These are phyloP conservation scores for Philonicus albiceps DNA, from an alignment of 2,888 invertebrate genomes.

Conservation along the genomic window DNA sequence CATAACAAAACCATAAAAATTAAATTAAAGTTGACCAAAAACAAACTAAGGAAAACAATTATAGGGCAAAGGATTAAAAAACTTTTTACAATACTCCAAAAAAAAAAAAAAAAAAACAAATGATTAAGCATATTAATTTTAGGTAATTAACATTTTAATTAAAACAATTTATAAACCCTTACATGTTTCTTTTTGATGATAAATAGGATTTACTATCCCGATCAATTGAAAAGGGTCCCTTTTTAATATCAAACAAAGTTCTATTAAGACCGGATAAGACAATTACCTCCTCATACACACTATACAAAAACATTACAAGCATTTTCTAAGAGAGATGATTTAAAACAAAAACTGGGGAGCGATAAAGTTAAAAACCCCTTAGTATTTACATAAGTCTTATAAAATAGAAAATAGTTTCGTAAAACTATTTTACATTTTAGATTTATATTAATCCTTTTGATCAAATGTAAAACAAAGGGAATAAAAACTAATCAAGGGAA, in stretches of 20 bases:
- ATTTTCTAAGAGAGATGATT: no score
- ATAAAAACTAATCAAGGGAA: constrained; percentile 24
- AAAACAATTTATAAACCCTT: neutral
- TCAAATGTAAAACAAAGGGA: neutral
- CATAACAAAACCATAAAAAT: no score
- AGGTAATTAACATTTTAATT: neutral
- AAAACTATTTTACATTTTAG: constrained; percentile 22
- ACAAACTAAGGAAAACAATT: no score
- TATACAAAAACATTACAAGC: neutral
- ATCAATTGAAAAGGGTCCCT: neutral
- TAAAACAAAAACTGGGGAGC: neutral
- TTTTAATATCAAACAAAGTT: neutral
- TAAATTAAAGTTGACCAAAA: no score
- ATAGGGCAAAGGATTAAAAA: no score
- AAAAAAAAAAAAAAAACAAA: no score
- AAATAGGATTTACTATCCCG: no score
- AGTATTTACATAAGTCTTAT: no score
- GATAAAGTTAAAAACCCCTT: neutral
- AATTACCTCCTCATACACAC: neutral
- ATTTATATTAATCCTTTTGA: neutral
- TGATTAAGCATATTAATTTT: neutral
- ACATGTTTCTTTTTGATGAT: neutral
- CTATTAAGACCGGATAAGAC: neutral
- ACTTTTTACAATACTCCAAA: no score
- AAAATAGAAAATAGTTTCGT: neutral